Evolutionary conservation across 2,113 vertebrate genomes (phyloP), one percentile per base, ranked within the genome.

Genomic region (Sterrhoptilus dennistouni): DNA sequence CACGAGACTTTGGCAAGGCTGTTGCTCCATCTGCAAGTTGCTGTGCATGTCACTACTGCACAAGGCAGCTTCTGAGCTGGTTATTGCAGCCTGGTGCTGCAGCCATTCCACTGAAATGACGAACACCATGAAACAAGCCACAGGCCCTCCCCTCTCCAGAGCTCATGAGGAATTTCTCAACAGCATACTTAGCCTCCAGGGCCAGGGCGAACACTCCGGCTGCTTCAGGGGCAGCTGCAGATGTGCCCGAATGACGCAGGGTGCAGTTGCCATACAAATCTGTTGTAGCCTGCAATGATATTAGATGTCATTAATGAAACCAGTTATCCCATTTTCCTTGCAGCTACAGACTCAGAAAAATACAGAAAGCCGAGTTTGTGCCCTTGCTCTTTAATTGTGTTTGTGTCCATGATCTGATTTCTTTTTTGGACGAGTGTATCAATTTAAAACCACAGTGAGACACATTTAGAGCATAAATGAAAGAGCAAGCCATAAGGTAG

Each of bases 181-280:
- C 59, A 97, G 98, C 99, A 78, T 99, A 99, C 99, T 99, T 99
- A 90, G 99, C 99, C 97, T 99, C 99, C 90, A 99, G 97, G 75
- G 99, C 99, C 97, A 99, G 96, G 64, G 99, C 99, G 63, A 99
- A 99, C 89, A 99, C 99, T 9, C 99, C 99, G 7, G 99, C 99
- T 53, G 99, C 99, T 95, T 99, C 99, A 1, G 99, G 99, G 92
- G 99, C 99, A 52, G 99, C 99, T 31, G 99, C 99, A 35, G 99
- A 99, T 7, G 99, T 99, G 92, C 99, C 99, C 2, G 99, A 99
- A 92, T 99, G 99, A 86, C 99, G 99, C 94, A 99, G 98, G 4
- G 99, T 99, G 92, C 99, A 99, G 98, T 99, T 99, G 76, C 99
- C 99, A 24, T 99, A 99, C 92, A 99, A 94, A 97, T 99, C 99